A percentile compares a stretch with the other conserved stretches of the same genome.
phyloP scores from a whole-genome alignment of 2,797 vertebrate species.

The Avahi laniger region DNA sequence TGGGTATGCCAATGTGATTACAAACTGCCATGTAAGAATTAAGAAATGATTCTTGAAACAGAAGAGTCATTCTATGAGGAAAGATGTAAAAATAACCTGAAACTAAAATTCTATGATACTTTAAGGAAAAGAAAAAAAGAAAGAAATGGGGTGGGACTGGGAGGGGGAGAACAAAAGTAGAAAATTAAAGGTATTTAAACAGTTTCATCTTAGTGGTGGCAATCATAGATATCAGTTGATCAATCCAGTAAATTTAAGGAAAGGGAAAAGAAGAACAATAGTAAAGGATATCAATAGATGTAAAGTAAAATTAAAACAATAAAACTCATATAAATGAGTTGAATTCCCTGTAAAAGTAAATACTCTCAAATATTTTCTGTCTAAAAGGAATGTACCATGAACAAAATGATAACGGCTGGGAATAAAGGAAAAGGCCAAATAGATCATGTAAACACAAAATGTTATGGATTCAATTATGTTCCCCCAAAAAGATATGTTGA shows the following conservation, averaged over 20 bases:
- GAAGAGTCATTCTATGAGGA: neutral
- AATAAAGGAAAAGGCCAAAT: neutral
- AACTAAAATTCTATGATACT: neutral
- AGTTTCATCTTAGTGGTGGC: neutral
- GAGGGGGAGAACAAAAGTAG: neutral
- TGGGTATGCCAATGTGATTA: neutral
- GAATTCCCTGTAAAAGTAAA: neutral
- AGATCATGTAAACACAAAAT: neutral
- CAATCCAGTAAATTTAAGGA: neutral
- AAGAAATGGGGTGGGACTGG: neutral
- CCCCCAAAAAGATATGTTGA: neutral
- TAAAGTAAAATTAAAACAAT: neutral
- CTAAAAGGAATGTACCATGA: constrained; percentile 14
- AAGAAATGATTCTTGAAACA: neutral
- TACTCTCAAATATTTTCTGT: neutral
- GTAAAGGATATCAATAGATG: neutral
- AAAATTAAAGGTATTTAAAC: neutral
- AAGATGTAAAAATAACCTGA: neutral
- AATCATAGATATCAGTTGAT: neutral
- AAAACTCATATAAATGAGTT: neutral
- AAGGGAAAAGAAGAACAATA: neutral
- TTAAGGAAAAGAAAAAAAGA: neutral
- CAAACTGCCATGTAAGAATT: neutral
- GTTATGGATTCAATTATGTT: neutral
- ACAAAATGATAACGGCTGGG: neutral